These are phyloP conservation scores for Toxostoma redivivum DNA, from an alignment of 2,113 vertebrate genomes.

Conservation along the genomic window DNA sequence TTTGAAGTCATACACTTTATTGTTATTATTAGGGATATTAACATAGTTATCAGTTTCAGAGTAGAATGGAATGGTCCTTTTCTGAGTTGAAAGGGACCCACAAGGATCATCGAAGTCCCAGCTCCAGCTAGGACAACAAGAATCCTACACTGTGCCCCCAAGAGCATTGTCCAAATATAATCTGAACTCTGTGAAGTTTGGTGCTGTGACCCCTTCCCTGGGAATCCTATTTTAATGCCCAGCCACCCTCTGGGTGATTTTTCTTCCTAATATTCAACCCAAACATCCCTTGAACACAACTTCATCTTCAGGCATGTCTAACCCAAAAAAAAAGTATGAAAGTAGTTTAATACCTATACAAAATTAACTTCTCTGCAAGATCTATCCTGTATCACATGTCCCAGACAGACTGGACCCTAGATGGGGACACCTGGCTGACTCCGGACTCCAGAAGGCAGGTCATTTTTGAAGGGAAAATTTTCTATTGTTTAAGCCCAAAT, in stretches of 20 bases:
- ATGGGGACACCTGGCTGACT: neutral
- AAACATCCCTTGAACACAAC: neutral
- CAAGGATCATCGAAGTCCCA: neutral
- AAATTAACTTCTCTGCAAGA: neutral
- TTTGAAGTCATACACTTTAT: neutral
- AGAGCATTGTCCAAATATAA: neutral
- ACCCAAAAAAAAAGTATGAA: neutral
- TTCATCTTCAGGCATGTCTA: neutral
- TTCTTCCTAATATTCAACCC: neutral
- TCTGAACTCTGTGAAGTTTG: neutral
- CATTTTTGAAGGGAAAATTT: neutral
- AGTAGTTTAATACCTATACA: neutral
- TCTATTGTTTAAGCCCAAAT: neutral
- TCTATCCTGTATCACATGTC: neutral
- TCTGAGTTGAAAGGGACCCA: neutral
- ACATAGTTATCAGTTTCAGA: neutral
- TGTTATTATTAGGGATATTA: neutral
- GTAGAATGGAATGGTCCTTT: neutral
- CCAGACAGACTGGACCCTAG: neutral
- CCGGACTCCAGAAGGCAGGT: fast-evolving
- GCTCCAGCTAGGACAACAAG: neutral
- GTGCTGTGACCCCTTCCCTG: neutral
- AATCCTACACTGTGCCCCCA: neutral
- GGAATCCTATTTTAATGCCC: neutral
- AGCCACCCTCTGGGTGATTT: fast-evolving